Base-by-base conservation (phyloP, 2,113 vertebrate species). In the Cyprinodon tularosa region DNA sequence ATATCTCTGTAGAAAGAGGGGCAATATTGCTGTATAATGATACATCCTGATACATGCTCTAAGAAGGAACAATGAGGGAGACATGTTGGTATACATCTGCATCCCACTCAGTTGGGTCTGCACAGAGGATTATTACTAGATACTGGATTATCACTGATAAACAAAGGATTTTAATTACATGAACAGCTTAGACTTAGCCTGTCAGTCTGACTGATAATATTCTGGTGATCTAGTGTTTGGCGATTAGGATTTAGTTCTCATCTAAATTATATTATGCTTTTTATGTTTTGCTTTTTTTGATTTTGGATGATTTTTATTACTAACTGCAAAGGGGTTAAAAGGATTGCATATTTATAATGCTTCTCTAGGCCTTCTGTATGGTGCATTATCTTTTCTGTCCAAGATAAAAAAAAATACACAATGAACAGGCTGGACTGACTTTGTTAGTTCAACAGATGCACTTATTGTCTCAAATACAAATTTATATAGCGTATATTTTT, bases 121-220 rank as follows among this genome's bases (percentile, higher is more conserved):
- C 22, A 10, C 44, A 36, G 12, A n/a, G 22, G 65, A 66, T 47
- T 47, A 66, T 47, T n/a, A 36, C n/a, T 11, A 42, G 64, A 45
- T 45, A 45, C 17, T n/a, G 64, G 65, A 66, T 66, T 68, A 68
- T 38, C 22, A 47, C 44, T 37, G 44, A 47, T 29, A 37, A 68
- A 40, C 48, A 68, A 53, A 20, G 67, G 48, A 57, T 68, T 68
- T 68, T 0, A 68, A 50, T 68, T 38, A 38, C 3, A 3, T 17
- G 3, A 50, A 36, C 13, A 67, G 22, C 22, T 9, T n/a, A 45
- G 10, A 48, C 15, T 47, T 66, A 7, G 45, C 15, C 29, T 9
- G 22, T 48, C 45, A 68, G 45, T 3, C 66, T 66, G n/a, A 39
- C 62, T 39, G 29, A 22, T 14, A 42, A 42, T 42, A 42, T 42